Evolutionary conservation across 2,113 vertebrate genomes (phyloP).

Genomic region (Lynx canadensis): DNA sequence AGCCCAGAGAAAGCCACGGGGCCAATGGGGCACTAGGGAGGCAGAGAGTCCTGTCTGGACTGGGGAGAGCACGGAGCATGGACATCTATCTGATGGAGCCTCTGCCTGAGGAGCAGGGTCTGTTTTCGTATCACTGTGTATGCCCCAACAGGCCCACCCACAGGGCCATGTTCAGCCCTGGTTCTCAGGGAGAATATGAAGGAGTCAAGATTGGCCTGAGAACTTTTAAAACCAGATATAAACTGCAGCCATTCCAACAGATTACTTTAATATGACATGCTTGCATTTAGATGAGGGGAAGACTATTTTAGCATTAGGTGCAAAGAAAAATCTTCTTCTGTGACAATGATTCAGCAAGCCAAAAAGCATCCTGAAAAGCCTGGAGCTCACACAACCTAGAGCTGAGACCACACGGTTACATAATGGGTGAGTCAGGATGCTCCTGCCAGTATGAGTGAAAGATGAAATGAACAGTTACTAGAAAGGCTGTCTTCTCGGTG

Average conservation of each 20-base stretch:
- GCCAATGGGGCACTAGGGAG: not conserved
- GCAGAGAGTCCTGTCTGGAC: not conserved
- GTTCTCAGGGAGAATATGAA: not conserved
- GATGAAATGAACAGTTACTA: slow-evolving; percentile 15
- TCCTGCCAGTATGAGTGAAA: not conserved
- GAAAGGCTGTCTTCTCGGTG: slow-evolving; percentile 3
- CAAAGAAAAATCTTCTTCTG: slow-evolving; percentile 30
- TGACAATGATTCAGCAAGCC: not conserved
- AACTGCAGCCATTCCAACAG: slow-evolving; percentile 18
- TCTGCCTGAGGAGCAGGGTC: not conserved
- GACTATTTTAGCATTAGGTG: slow-evolving; percentile 5
- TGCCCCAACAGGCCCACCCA: not conserved
- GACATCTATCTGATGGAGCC: not conserved
- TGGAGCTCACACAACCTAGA: not conserved
- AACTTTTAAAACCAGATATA: slow-evolving; percentile 23
- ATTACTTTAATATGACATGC: not conserved
- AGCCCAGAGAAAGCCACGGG: not conserved
- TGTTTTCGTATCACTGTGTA: not conserved
- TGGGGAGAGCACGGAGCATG: not conserved
- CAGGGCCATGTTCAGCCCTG: not conserved
- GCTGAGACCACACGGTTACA: not conserved
- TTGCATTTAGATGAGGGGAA: not conserved
- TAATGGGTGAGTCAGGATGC: not conserved
- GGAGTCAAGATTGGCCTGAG: slow-evolving; percentile 4
- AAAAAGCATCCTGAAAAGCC: not conserved